phyloP scores from a whole-genome alignment of 2,797 vertebrate genomes.

The Channa striata region DNA sequence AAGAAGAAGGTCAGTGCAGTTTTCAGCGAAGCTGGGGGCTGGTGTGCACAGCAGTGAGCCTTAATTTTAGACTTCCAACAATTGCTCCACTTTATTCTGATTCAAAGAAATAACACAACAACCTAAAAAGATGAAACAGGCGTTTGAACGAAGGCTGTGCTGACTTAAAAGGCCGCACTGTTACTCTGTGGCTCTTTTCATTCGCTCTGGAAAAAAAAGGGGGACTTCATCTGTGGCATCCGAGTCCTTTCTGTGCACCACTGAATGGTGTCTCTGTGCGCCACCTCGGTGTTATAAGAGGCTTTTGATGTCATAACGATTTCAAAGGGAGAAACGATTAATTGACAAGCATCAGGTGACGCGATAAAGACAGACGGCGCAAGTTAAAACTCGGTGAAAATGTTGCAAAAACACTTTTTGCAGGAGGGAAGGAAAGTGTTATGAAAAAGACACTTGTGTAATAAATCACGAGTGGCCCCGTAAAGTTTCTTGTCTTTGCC shows the following conservation, averaged over 20 bases:
- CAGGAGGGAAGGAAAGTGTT: too few species aligned
- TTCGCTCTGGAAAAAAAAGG: constrained; percentile 7
- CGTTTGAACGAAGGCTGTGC: not conserved
- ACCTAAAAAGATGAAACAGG: not conserved
- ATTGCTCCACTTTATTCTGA: not conserved
- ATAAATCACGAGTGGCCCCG: too few species aligned
- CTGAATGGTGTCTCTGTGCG: constrained; percentile 41
- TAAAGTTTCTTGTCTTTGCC: too few species aligned
- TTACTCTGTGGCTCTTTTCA: not conserved
- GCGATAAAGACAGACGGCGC: constrained; percentile 19
- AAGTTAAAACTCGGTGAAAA: not conserved
- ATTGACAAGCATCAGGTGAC: not conserved
- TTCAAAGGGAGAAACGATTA: constrained; percentile 13
- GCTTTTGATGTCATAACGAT: constrained; percentile 12
- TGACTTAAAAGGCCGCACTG: not conserved
- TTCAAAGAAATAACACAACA: too few species aligned
- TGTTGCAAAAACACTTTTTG: too few species aligned
- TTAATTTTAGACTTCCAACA: too few species aligned
- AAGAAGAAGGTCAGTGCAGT: not conserved
- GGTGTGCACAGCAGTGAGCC: too few species aligned
- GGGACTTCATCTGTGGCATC: not conserved
- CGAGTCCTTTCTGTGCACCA: constrained; percentile 4
- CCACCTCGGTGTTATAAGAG: not conserved
- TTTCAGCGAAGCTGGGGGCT: not conserved
- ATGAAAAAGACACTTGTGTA: not conserved